Conservation (phyloP, 1,140 invertebrate genomes). For the Phocides pigmalion region DNA sequence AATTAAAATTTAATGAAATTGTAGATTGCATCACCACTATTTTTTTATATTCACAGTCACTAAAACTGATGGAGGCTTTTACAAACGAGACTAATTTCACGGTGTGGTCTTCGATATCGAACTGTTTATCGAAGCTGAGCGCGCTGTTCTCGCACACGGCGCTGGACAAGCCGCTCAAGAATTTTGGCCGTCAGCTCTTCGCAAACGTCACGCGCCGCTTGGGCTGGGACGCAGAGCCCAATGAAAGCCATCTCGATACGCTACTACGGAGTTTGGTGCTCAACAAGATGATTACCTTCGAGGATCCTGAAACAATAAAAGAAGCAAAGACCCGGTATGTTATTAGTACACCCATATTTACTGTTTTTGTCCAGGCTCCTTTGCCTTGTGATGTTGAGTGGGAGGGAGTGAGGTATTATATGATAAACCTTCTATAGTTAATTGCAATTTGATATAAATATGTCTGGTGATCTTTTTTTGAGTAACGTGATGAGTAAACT, state of each 20-base stretch:
- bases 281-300: constrained; percentile 90
- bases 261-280: constrained; percentile 94
- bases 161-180: constrained; percentile 88
- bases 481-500: too few relatives aligned
- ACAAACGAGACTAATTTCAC: constrained; percentile 95
- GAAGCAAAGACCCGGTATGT: constrained; percentile 88
- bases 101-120: constrained; percentile 95
- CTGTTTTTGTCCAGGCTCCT: too few relatives aligned
- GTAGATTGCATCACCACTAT: neutral
- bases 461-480: too few relatives aligned
- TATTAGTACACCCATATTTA: neutral
- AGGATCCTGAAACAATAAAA: constrained; percentile 89
- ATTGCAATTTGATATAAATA: too few relatives aligned
- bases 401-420: too few relatives aligned
- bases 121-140: constrained; percentile 90
- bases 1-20: too few relatives aligned
- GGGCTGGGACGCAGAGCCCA: constrained; percentile 90
- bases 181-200: constrained; percentile 89
- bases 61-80: constrained; percentile 90
- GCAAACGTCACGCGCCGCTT: constrained; percentile 87
- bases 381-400: too few relatives aligned
- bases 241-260: constrained; percentile 92
- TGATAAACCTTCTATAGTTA: too few relatives aligned
- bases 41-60: constrained; percentile 58
- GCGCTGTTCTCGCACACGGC: constrained; percentile 91